phyloP scores from a whole-genome alignment of 2,113 vertebrate genomes.

The Thryonomys swinderianus region DNA sequence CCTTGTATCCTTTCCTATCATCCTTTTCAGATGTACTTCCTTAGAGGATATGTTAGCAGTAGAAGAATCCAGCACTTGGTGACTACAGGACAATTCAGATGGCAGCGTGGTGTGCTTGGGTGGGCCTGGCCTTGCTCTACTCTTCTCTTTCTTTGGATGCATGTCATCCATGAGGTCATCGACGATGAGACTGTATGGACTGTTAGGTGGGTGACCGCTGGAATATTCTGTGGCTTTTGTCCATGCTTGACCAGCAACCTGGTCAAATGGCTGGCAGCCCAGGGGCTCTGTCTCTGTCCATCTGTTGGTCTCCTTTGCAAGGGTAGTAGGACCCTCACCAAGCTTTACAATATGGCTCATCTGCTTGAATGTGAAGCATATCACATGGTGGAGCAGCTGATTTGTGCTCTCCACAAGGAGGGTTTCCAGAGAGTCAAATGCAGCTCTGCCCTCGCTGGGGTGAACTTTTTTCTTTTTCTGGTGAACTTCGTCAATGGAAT shows the following conservation, averaged over 20 bases:
- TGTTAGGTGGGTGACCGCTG: constrained; percentile 23
- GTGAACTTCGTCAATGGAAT: constrained; percentile 91
- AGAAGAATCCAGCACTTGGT: background rate
- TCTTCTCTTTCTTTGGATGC: background rate
- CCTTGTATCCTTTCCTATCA: constrained; percentile 67
- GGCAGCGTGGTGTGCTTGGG: constrained; percentile 33
- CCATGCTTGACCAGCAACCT: background rate
- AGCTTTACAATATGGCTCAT: constrained; percentile 88
- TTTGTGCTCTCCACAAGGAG: constrained; percentile 91
- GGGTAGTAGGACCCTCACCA: constrained; percentile 80
- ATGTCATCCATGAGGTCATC: constrained; percentile 35
- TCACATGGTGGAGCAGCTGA: constrained; percentile 91
- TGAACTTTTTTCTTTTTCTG: constrained; percentile 86
- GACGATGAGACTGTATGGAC: background rate
- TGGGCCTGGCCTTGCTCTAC: background rate
- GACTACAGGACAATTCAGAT: constrained; percentile 58
- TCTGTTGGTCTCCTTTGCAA: constrained; percentile 50
- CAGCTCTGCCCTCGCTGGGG: rapidly evolving
- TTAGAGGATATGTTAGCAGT: constrained; percentile 73
- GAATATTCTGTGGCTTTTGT: constrained; percentile 32
- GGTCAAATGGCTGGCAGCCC: constrained; percentile 60
- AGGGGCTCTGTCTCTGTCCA: constrained; percentile 54
- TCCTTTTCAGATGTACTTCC: constrained; percentile 81
- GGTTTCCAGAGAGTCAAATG: constrained; percentile 81
- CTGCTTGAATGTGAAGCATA: constrained; percentile 93